A percentile compares a stretch with the other conserved stretches of the same genome.
Conservation (phyloP, 1,140 invertebrate genomes). For the Heliconius nattereri region DNA sequence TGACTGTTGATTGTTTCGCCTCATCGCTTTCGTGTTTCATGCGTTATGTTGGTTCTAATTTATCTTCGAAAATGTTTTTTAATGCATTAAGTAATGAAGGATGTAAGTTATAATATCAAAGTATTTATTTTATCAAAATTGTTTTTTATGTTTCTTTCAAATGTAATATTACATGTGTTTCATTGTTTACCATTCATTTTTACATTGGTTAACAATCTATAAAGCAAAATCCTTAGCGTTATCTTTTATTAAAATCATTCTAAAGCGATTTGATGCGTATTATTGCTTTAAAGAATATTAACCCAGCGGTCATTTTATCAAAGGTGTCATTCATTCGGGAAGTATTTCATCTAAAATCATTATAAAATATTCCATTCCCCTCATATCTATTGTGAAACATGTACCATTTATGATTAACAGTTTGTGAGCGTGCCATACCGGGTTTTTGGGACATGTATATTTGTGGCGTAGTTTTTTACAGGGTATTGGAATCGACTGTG, state of each 20-base stretch:
- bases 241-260: neutral
- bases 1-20: slow-evolving; percentile 4
- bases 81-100: neutral
- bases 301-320: neutral
- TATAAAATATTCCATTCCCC: neutral
- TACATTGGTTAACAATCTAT: no score
- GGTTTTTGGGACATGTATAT: slow-evolving; percentile 32
- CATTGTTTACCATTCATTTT: no score
- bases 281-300: neutral
- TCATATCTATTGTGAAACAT: neutral
- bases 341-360: neutral
- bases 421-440: slow-evolving; percentile 75
- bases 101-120: neutral
- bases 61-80: neutral
- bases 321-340: neutral
- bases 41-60: neutral
- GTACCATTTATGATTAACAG: slow-evolving; percentile 49
- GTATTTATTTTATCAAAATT: no score
- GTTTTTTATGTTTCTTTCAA: neutral
- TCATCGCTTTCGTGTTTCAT: neutral
- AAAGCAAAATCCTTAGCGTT: no score
- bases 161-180: no score
- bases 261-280: neutral
- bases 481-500: slow-evolving; percentile 11
- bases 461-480: slow-evolving; percentile 17